Conservation (phyloP, 2,797 vertebrate genomes). For the Myiotriccus ornatus region DNA sequence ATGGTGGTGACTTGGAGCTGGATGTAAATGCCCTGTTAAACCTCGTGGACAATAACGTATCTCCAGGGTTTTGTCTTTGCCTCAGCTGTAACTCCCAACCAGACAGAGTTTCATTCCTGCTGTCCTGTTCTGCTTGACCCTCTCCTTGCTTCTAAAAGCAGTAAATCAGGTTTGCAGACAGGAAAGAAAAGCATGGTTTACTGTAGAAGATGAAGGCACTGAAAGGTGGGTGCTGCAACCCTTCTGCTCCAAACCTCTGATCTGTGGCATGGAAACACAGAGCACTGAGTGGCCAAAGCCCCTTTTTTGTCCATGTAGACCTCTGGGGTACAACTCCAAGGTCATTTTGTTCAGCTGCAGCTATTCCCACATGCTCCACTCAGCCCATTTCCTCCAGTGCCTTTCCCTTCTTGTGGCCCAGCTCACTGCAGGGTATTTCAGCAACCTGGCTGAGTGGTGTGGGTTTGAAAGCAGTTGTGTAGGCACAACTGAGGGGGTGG, state of each 20-base stretch:
- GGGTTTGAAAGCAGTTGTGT: neutral
- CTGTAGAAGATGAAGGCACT: neutral
- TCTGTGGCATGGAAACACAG: neutral
- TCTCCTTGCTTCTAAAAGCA: neutral
- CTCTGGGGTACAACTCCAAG: neutral
- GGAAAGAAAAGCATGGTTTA: neutral
- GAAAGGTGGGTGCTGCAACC: neutral
- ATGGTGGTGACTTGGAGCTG: neutral
- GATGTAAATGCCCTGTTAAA: neutral
- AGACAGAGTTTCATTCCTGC: neutral
- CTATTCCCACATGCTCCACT: fast-evolving
- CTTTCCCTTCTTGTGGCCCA: neutral
- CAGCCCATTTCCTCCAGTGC: neutral
- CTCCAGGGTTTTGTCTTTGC: neutral
- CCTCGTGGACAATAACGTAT: neutral
- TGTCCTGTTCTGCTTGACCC: neutral
- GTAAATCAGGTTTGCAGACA: neutral
- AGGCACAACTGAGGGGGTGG: neutral
- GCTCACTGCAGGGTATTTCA: neutral
- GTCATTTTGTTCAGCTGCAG: neutral
- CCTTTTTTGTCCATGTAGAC: neutral
- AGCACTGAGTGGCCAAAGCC: neutral
- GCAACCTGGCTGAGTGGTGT: neutral
- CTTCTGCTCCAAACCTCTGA: neutral
- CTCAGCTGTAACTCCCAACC: neutral